Evolutionary conservation across 2,888 invertebrate species (phyloP).

Genomic region (Mythimna impura): DNA sequence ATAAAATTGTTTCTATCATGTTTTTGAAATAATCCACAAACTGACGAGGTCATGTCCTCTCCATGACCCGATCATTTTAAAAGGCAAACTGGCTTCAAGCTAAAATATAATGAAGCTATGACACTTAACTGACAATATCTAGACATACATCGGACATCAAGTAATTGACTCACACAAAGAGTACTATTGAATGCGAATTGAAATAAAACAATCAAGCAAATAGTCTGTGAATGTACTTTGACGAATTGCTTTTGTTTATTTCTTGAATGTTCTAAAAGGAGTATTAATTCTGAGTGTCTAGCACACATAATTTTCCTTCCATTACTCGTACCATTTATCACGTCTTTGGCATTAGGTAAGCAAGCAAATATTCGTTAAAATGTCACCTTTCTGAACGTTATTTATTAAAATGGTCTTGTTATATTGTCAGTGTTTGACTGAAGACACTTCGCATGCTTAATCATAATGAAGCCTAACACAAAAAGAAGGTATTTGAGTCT

Average conservation of each 20-base stretch:
- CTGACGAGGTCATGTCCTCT: slow-evolving; percentile 12
- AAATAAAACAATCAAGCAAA: slow-evolving; percentile 63
- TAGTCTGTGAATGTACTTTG: slow-evolving; percentile 46
- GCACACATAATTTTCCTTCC: not conserved
- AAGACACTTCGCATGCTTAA: too few species aligned
- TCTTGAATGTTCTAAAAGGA: slow-evolving; percentile 33
- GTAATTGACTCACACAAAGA: slow-evolving; percentile 55
- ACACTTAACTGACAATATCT: slow-evolving; percentile 51
- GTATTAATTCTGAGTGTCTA: slow-evolving; percentile 12
- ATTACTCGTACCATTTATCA: slow-evolving; percentile 27
- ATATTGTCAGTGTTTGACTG: not conserved
- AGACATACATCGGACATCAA: slow-evolving; percentile 57
- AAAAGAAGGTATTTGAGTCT: too few species aligned
- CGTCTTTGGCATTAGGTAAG: slow-evolving; percentile 22
- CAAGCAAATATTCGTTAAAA: slow-evolving; percentile 24
- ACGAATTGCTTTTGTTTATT: slow-evolving; percentile 34
- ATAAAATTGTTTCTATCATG: not conserved
- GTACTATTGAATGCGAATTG: slow-evolving; percentile 59
- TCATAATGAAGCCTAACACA: too few species aligned
- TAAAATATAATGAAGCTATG: slow-evolving; percentile 52
- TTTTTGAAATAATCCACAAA: not conserved
- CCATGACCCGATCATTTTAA: slow-evolving; percentile 43
- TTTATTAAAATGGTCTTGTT: not conserved
- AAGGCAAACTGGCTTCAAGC: slow-evolving; percentile 27
- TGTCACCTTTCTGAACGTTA: slow-evolving; percentile 1